phyloP scores from a whole-genome alignment of 1,140 invertebrate species.

The Limonius californicus region DNA sequence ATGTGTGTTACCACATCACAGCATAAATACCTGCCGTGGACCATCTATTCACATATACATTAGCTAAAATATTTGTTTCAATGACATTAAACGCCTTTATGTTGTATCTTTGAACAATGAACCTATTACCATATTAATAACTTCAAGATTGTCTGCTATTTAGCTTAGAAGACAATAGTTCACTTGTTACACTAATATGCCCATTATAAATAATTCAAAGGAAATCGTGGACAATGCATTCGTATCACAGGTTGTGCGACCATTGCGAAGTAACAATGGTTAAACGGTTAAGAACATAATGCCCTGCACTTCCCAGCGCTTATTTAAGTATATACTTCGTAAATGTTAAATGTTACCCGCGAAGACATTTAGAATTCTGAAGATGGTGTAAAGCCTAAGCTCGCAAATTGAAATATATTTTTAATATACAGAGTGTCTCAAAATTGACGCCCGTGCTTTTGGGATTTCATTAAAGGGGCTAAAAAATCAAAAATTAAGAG shows the following conservation, averaged over 20 bases:
- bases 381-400: too few species aligned
- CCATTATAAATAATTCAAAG: slow-evolving; percentile 15
- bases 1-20: neutral
- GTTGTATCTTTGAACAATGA: slow-evolving; percentile 6
- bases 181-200: slow-evolving; percentile 11
- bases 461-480: too few species aligned
- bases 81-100: slow-evolving; percentile 13
- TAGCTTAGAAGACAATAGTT: slow-evolving; percentile 14
- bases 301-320: too few species aligned
- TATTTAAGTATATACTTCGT: too few species aligned
- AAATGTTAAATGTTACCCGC: too few species aligned
- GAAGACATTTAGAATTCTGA: too few species aligned
- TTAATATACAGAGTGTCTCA: too few species aligned
- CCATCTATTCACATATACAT: neutral
- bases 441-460: too few species aligned
- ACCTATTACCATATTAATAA: slow-evolving; percentile 13
- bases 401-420: too few species aligned
- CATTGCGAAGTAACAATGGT: neutral
- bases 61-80: slow-evolving; percentile 8
- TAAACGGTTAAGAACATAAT: too few species aligned
- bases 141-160: slow-evolving; percentile 5
- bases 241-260: neutral
- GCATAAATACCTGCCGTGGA: neutral
- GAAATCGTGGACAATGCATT: slow-evolving; percentile 5
- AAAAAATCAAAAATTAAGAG: too few species aligned